phyloP scores from a whole-genome alignment of 2,888 invertebrate genomes.

The Amiota mariae region DNA sequence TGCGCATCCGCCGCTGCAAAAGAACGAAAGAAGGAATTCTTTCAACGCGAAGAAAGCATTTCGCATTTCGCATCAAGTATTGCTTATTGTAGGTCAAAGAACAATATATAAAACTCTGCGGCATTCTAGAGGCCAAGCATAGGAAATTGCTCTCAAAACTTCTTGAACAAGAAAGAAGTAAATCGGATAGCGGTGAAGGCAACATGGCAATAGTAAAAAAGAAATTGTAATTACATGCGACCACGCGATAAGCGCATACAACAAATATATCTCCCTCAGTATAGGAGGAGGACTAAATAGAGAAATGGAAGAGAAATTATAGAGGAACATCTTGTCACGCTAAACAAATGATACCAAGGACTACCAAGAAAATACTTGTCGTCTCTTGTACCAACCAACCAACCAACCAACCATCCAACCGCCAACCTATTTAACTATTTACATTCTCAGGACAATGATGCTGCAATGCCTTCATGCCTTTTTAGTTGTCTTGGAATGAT shows the following conservation, averaged over 20 bases:
- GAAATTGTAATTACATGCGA: slow-evolving; percentile 57
- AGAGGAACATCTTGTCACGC: slow-evolving; percentile 33
- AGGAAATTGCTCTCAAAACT: slow-evolving; percentile 25
- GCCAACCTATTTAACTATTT: background rate
- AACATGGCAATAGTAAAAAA: slow-evolving; percentile 12
- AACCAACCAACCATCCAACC: background rate
- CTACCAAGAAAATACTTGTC: slow-evolving; percentile 36
- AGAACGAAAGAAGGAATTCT: slow-evolving; percentile 27
- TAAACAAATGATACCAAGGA: slow-evolving; percentile 62
- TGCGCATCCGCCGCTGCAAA: slow-evolving; percentile 44
- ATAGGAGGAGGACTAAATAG: background rate
- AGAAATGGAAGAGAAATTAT: slow-evolving; percentile 26
- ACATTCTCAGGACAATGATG: background rate
- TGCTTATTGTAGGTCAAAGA: slow-evolving; percentile 16
- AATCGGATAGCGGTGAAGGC: background rate
- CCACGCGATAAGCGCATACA: slow-evolving; percentile 57
- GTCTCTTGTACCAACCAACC: background rate
- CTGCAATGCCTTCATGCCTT: too few relatives aligned
- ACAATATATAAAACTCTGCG: background rate
- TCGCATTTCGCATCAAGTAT: background rate
- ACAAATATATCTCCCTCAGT: slow-evolving; percentile 9
- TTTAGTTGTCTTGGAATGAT: too few relatives aligned
- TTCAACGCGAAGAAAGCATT: background rate
- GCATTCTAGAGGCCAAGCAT: slow-evolving; percentile 17
- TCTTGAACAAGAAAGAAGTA: background rate